Base-by-base conservation (phyloP, 2,113 vertebrate species). In the Ascaphus truei region DNA sequence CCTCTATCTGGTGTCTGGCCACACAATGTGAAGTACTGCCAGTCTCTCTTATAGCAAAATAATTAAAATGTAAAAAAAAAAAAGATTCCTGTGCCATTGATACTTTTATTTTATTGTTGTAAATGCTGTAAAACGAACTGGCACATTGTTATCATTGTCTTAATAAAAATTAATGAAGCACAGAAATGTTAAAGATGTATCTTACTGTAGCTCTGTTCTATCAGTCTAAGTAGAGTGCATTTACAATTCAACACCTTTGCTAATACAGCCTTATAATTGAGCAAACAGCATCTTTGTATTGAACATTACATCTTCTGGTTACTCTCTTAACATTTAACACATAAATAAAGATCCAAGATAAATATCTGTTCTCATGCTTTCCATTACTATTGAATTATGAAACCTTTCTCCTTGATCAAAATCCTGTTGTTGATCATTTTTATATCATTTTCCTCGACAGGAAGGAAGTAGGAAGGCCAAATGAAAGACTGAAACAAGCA, bases 301-400 rank as follows among this genome's bases (percentile, higher is more conserved):
- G 26, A 30, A 9, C 34, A 48, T 26, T 71, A 61, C 30, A 18
- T 64, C 80, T 82, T 79, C 77, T 79, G 79, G 72, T 80, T 77
- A 62, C 65, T 80, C 73, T 68, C 73, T 62, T 75, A 80, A 75
- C 75, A 72, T 53, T 84, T 88, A 86, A 83, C 82, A 77, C 85
- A 88, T 88, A 88, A 86, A 85, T 86, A 84, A 88, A 90, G 85
- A 88, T 88, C 64, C 41, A 60, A 84, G 87, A 87, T 87, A 90
- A 87, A 80, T 79, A 82, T 79, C 74, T 79, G 74, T 53, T 85
- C 58, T 53, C 72, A 71, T 75, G 79, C 81, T 86, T 86, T 76
- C 81, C 74, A 85, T 88, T 84, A 87, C 83, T 91, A 81, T 58
- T 91, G 88, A 90, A 91, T 81, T 83, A 89, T 86, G 79, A 87